Percentiles rank a stretch among this genome's conserved stretches.
Conservation (phyloP, 2,797 vertebrate genomes). For the Pangasius djambal region DNA sequence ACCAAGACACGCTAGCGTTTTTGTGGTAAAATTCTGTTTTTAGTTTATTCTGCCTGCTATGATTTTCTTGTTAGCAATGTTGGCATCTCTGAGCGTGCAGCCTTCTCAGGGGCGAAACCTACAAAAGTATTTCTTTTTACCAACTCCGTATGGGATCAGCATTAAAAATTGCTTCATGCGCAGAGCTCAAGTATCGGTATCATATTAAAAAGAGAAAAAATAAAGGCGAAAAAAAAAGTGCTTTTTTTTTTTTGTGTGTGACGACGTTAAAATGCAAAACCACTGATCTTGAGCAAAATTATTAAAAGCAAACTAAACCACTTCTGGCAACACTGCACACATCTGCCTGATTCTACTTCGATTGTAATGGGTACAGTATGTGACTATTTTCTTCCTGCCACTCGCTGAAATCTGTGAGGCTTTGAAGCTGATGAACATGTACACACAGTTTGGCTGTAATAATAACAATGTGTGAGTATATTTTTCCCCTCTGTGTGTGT, state of each 20-base stretch:
- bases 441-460: neutral
- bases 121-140: neutral
- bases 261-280: constrained; percentile 1
- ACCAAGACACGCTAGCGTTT: neutral
- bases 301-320: neutral
- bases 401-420: neutral
- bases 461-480: neutral
- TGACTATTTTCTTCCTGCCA: neutral
- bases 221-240: neutral
- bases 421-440: neutral
- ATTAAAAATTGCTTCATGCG: neutral
- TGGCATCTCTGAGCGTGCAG: neutral
- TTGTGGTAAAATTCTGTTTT: neutral
- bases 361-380: neutral
- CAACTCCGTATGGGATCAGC: neutral
- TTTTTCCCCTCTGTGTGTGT: neutral
- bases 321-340: neutral
- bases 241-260: neutral
- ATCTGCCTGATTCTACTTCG: neutral
- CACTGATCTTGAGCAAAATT: neutral
- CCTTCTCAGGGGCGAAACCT: neutral
- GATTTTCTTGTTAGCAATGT: neutral
- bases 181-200: neutral
- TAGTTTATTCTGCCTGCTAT: neutral
- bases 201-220: neutral